These are phyloP conservation scores for Platypus cylindrus DNA, from an alignment of 2,888 invertebrate species.

Conservation along the genomic window DNA sequence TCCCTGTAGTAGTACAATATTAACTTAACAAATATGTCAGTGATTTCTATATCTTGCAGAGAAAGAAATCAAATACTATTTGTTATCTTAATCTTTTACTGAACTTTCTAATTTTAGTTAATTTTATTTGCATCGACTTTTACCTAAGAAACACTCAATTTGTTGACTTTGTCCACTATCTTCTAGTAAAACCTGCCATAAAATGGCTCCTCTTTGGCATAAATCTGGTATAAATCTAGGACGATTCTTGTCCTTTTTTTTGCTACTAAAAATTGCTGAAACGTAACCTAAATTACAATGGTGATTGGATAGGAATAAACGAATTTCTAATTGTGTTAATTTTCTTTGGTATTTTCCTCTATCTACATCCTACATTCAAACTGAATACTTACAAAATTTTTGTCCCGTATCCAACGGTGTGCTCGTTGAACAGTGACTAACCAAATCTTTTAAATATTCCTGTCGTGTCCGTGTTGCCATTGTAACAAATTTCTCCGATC, in stretches of 20 bases:
- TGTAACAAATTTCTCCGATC: constrained; percentile 91
- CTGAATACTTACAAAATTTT: constrained; percentile 77
- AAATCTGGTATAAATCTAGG: constrained; percentile 63
- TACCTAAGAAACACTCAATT: constrained; percentile 68
- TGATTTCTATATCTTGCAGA: too few relatives aligned
- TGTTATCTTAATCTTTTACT: too few relatives aligned
- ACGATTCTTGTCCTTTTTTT: constrained; percentile 65
- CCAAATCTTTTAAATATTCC: constrained; percentile 89
- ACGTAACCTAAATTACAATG: constrained; percentile 21
- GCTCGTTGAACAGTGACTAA: constrained; percentile 68
- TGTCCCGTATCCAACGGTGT: constrained; percentile 72
- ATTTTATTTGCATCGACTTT: too few relatives aligned
- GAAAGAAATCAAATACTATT: too few relatives aligned
- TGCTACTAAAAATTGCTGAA: constrained; percentile 44
- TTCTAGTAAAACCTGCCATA: constrained; percentile 68
- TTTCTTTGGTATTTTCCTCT: too few relatives aligned
- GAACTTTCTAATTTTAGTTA: too few relatives aligned
- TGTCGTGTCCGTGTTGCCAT: constrained; percentile 94
- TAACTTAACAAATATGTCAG: not conserved
- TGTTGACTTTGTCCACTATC: constrained; percentile 52
- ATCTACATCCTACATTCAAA: too few relatives aligned
- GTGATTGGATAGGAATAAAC: too few relatives aligned
- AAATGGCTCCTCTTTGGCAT: constrained; percentile 62
- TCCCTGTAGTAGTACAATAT: constrained; percentile 21
- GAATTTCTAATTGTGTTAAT: too few relatives aligned